These are phyloP conservation scores for Microcebus murinus DNA, from an alignment of 2,113 vertebrate genomes.

Conservation along the genomic window DNA sequence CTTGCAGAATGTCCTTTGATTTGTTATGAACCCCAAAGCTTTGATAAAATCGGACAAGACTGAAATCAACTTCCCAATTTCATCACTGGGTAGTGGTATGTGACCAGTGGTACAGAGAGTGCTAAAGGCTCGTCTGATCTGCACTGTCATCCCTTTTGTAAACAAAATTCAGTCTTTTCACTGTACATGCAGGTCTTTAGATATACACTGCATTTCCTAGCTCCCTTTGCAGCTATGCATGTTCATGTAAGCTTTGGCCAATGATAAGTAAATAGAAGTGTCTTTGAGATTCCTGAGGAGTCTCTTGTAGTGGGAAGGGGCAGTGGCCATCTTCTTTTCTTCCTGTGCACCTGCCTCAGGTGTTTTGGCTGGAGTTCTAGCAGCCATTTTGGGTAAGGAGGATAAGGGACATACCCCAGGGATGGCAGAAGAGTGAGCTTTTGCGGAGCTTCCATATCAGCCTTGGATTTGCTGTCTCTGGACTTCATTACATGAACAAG, in stretches of 20 bases:
- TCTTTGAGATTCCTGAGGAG: neutral
- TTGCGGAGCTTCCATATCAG: neutral
- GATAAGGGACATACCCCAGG: neutral
- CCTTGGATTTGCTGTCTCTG: neutral
- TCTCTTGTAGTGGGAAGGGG: neutral
- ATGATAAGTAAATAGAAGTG: neutral
- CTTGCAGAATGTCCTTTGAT: slow-evolving; percentile 55
- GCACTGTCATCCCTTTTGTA: neutral
- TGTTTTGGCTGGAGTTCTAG: neutral
- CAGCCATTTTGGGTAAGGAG: neutral
- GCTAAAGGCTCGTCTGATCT: neutral
- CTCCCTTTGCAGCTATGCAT: neutral
- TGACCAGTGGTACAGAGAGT: neutral
- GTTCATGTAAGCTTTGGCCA: neutral
- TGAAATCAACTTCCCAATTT: neutral
- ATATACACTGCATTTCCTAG: neutral
- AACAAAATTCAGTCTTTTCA: neutral
- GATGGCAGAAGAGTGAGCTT: neutral
- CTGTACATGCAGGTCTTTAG: neutral
- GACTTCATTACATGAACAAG: neutral
- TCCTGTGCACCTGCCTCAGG: neutral
- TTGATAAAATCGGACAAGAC: neutral
- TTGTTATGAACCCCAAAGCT: slow-evolving; percentile 35
- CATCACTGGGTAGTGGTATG: neutral
- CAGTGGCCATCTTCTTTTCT: neutral